Percentiles rank a stretch among this genome's conserved stretches.
Conservation (phyloP, 1,140 invertebrate species). For the Hyposmocoma kahamanoa region DNA sequence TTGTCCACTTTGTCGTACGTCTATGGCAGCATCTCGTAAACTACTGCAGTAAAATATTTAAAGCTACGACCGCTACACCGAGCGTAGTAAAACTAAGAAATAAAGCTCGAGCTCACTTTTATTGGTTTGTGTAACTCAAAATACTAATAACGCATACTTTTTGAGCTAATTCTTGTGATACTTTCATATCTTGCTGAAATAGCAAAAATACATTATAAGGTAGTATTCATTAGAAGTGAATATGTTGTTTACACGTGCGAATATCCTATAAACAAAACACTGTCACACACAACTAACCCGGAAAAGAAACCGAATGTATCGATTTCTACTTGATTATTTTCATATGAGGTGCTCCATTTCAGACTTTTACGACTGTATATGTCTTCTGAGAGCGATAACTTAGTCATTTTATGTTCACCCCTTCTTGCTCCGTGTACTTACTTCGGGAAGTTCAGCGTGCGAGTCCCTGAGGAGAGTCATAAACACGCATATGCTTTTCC, state of each 20-base stretch:
- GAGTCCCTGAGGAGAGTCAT: slow-evolving; percentile 50
- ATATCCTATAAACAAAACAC: no score
- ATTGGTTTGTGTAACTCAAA: no score
- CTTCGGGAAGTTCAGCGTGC: slow-evolving; percentile 49
- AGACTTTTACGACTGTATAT: slow-evolving; percentile 64
- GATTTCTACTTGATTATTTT: slow-evolving; percentile 62
- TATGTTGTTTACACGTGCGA: no score
- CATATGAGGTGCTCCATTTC: slow-evolving; percentile 53
- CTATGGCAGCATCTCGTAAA: neutral
- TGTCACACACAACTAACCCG: neutral
- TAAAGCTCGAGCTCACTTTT: neutral
- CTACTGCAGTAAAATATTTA: slow-evolving; percentile 3
- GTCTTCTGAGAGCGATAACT: slow-evolving; percentile 68
- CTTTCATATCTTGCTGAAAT: no score
- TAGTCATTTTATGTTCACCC: slow-evolving; percentile 69
- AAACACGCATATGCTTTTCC: slow-evolving; percentile 61
- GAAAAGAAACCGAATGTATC: slow-evolving; percentile 22
- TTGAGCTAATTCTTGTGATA: no score
- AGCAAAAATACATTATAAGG: no score
- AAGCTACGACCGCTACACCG: neutral
- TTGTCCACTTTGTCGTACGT: neutral
- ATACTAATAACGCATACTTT: no score
- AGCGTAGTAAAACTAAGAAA: neutral
- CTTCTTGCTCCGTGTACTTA: slow-evolving; percentile 50
- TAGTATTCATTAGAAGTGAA: no score